Evolutionary conservation across 2,797 vertebrate species (phyloP).

Genomic region (Taeniopygia guttata): DNA sequence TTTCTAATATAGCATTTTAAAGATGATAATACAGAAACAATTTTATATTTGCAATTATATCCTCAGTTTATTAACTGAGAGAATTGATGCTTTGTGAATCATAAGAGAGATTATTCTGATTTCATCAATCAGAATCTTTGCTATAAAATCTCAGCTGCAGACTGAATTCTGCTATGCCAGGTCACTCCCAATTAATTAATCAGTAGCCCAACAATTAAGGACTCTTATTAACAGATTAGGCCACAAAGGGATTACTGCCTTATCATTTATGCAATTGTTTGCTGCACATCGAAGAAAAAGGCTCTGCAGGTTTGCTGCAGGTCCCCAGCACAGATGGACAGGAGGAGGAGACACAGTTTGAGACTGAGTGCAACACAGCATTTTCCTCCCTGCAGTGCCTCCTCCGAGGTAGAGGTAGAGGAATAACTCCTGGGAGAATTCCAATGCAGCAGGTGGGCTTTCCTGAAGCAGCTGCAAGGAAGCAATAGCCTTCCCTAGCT

Average conservation of each 20-base stretch:
- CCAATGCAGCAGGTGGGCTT: neutral
- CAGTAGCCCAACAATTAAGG: neutral
- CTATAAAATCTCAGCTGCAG: neutral
- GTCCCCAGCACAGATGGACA: neutral
- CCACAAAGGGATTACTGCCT: neutral
- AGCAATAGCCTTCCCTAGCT: neutral
- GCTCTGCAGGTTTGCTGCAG: neutral
- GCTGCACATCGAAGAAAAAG: neutral
- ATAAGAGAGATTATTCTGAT: neutral
- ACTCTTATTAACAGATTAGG: neutral
- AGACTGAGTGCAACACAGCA: neutral
- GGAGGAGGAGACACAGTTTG: neutral
- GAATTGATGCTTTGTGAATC: neutral
- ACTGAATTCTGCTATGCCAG: neutral
- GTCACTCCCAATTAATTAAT: neutral
- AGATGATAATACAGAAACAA: neutral
- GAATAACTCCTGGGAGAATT: neutral
- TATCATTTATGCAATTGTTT: neutral
- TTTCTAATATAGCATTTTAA: neutral
- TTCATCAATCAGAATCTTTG: neutral
- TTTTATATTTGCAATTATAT: neutral
- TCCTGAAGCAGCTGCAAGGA: neutral
- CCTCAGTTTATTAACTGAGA: neutral
- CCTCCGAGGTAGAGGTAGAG: neutral
- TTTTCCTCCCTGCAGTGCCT: neutral